Conservation (phyloP, 2,888 invertebrate species). For the Crepidodera aurea region DNA sequence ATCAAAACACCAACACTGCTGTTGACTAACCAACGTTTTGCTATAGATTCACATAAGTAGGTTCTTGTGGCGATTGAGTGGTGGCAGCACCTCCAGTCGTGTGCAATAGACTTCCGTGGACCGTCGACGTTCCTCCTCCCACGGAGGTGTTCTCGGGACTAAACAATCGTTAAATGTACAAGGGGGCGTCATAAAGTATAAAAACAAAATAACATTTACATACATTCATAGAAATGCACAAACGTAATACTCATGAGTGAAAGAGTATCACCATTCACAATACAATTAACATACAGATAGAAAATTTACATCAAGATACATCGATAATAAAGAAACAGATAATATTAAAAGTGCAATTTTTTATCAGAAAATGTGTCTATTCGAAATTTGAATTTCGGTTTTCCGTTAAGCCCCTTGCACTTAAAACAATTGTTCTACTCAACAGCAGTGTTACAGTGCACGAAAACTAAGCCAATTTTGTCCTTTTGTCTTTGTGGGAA, state of each 20-base stretch:
- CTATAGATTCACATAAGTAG: constrained; percentile 94
- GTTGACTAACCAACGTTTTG: constrained; percentile 64
- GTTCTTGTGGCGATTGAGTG: constrained; percentile 81
- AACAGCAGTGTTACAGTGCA: constrained; percentile 65
- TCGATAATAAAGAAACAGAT: constrained; percentile 42
- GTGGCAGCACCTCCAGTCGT: constrained; percentile 67
- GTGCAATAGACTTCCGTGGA: constrained; percentile 60
- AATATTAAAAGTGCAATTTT: constrained; percentile 46
- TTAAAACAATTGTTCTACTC: constrained; percentile 56
- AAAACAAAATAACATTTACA: constrained; percentile 35
- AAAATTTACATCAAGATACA: constrained; percentile 35
- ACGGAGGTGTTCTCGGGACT: constrained; percentile 61
- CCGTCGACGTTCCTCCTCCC: constrained; percentile 57
- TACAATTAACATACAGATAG: constrained; percentile 39
- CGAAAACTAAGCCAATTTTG: constrained; percentile 66
- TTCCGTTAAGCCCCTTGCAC: constrained; percentile 59
- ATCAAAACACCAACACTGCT: constrained; percentile 60
- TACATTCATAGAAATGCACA: constrained; percentile 37
- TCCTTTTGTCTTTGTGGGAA: constrained; percentile 73
- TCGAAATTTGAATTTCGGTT: constrained; percentile 34
- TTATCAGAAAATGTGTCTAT: constrained; percentile 78
- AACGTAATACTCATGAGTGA: constrained; percentile 15
- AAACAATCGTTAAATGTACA: constrained; percentile 62
- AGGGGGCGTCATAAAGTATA: constrained; percentile 53
- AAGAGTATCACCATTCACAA: constrained; percentile 37